These are phyloP conservation scores for Pygoscelis antarcticus DNA, from an alignment of 2,113 vertebrate genomes.

Conservation along the genomic window DNA sequence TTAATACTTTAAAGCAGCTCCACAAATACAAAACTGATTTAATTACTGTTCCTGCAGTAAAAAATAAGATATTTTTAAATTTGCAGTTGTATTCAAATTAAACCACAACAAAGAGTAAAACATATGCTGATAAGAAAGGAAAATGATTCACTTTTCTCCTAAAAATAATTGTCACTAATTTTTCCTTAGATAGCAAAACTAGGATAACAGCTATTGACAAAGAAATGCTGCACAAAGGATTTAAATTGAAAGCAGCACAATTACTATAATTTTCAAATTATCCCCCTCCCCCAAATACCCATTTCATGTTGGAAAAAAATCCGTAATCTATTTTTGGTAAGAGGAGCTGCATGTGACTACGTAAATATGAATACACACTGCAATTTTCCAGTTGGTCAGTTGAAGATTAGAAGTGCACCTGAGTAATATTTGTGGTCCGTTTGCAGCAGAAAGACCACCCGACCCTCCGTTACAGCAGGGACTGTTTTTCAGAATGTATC, in stretches of 20 bases:
- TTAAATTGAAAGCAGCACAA: not conserved
- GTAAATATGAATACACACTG: not conserved
- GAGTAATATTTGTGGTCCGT: not conserved
- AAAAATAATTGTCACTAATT: not conserved
- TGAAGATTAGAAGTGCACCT: not conserved
- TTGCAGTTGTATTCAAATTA: slow-evolving; percentile 18
- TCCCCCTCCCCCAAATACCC: not conserved
- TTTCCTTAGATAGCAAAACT: not conserved
- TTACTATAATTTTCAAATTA: not conserved
- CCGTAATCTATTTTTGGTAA: not conserved
- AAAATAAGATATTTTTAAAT: slow-evolving; percentile 53
- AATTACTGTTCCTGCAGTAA: slow-evolving; percentile 52
- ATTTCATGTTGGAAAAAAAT: not conserved
- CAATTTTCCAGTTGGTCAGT: not conserved
- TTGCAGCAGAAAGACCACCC: not conserved
- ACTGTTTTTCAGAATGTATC: not conserved
- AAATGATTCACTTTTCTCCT: not conserved
- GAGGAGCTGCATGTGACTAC: not conserved
- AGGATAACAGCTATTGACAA: not conserved
- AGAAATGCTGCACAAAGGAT: not conserved
- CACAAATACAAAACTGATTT: slow-evolving; percentile 65
- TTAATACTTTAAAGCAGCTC: slow-evolving; percentile 65
- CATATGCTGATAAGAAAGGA: not conserved
- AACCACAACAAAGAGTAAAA: not conserved
- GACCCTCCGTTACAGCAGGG: not conserved